Evolutionary conservation across 2,888 invertebrate species (phyloP).

Genomic region (Trissonchulus latispiculum): DNA sequence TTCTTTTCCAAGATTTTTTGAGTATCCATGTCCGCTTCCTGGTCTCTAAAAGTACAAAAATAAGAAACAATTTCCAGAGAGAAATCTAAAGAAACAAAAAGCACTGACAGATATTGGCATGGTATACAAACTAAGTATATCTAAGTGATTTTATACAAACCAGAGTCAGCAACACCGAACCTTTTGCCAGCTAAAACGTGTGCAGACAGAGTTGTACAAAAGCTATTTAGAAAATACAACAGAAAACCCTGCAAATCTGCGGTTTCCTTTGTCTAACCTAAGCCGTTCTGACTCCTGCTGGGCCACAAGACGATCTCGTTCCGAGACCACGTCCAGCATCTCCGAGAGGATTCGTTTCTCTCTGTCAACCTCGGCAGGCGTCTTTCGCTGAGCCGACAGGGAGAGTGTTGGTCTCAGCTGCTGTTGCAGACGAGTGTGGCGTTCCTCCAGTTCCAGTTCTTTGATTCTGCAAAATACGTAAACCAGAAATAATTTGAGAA

Average conservation of each 20-base stretch:
- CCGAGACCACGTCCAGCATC: not conserved
- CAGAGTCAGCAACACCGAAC: too few species aligned
- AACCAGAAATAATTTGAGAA: not conserved
- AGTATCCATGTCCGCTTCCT: not conserved
- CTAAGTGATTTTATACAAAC: too few species aligned
- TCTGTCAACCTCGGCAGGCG: not conserved
- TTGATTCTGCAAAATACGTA: slow-evolving; percentile 9
- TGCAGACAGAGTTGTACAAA: too few species aligned
- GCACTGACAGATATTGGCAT: too few species aligned
- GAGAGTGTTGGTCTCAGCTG: not conserved
- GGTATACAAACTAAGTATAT: too few species aligned
- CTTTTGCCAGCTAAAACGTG: too few species aligned
- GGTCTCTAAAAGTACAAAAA: not conserved
- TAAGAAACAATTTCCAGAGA: not conserved
- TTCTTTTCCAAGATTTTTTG: not conserved
- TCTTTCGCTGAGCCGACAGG: not conserved
- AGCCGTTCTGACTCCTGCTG: not conserved
- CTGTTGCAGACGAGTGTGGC: slow-evolving; percentile 14
- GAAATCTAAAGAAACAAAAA: not conserved
- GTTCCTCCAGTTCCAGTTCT: slow-evolving; percentile 17
- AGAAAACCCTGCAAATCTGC: not conserved
- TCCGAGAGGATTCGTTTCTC: not conserved
- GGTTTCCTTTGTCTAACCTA: not conserved
- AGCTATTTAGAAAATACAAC: too few species aligned
- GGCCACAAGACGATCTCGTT: not conserved